Percentiles rank a stretch among this genome's conserved stretches.
Evolutionary conservation across 2,888 invertebrate species (phyloP).

Genomic region (Clostera curtula): DNA sequence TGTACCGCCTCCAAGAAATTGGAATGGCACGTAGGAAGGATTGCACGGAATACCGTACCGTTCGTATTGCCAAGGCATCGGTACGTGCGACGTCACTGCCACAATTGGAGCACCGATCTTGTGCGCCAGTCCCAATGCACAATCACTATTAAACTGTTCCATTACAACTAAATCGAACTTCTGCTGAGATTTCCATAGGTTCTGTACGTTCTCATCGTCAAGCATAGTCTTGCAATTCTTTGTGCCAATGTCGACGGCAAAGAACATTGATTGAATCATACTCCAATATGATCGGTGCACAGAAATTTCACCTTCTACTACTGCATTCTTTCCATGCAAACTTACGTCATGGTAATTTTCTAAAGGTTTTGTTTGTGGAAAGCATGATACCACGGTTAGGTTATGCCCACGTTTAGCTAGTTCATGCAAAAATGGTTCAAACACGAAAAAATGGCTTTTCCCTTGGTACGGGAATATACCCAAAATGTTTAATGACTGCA

Average conservation of each 20-base stretch:
- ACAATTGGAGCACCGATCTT: constrained; percentile 72
- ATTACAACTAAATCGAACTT: constrained; percentile 76
- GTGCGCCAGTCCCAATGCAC: constrained; percentile 75
- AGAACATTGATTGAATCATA: constrained; percentile 25
- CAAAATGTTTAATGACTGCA: constrained; percentile 64
- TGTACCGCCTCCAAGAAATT: constrained; percentile 65
- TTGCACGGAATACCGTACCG: constrained; percentile 73
- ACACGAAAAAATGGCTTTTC: constrained; percentile 80
- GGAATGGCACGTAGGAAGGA: constrained; percentile 73
- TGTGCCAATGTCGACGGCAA: constrained; percentile 27
- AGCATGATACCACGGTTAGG: constrained; percentile 79
- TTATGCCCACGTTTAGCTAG: constrained; percentile 77
- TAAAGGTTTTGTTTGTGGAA: constrained; percentile 56
- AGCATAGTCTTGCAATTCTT: constrained; percentile 40
- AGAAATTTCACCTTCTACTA: constrained; percentile 37
- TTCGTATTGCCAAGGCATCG: constrained; percentile 74
- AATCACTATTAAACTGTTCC: constrained; percentile 77
- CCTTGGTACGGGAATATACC: constrained; percentile 79
- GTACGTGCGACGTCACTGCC: constrained; percentile 66
- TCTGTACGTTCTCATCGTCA: constrained; percentile 42
- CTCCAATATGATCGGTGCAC: constrained; percentile 29
- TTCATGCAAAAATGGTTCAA: constrained; percentile 72
- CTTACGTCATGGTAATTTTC: constrained; percentile 50
- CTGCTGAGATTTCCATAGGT: constrained; percentile 40
- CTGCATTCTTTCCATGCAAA: constrained; percentile 35